A percentile compares a stretch with the other conserved stretches of the same genome.
phyloP scores from a whole-genome alignment of 2,888 invertebrate species.

The Deroplatys truncata region DNA sequence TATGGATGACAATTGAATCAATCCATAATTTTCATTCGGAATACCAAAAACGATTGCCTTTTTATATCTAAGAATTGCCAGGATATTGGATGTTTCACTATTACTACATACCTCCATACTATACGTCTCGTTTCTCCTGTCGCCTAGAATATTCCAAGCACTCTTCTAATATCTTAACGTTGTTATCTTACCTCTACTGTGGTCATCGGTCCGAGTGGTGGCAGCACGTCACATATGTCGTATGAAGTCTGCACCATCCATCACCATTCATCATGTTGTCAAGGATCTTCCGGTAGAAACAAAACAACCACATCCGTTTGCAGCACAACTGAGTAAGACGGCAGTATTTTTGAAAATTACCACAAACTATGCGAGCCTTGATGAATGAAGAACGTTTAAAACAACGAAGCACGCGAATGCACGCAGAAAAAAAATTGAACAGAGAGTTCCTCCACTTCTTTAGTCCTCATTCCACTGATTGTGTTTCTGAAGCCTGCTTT shows the following conservation, averaged over 20 bases:
- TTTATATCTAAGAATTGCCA: no score
- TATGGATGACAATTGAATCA: no score
- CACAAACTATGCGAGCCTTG: not conserved
- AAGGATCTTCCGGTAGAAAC: not conserved
- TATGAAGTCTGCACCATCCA: constrained; percentile 21
- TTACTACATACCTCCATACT: no score
- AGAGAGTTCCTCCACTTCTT: not conserved
- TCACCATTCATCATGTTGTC: constrained; percentile 27
- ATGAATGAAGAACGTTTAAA: not conserved
- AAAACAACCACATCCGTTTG: not conserved
- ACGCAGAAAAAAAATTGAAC: not conserved
- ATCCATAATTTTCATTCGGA: no score
- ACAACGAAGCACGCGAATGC: not conserved
- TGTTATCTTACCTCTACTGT: not conserved
- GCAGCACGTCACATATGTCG: constrained; percentile 21
- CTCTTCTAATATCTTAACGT: no score
- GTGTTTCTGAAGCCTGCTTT: no score
- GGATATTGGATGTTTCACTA: no score
- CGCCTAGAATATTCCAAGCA: no score
- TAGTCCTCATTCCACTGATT: not conserved
- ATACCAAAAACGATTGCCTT: no score
- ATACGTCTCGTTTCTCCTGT: no score
- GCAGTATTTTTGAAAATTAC: not conserved
- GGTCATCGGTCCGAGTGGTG: not conserved
- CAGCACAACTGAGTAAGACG: not conserved